These are phyloP conservation scores for Acleris literana DNA, from an alignment of 2,888 invertebrate species.

Conservation along the genomic window DNA sequence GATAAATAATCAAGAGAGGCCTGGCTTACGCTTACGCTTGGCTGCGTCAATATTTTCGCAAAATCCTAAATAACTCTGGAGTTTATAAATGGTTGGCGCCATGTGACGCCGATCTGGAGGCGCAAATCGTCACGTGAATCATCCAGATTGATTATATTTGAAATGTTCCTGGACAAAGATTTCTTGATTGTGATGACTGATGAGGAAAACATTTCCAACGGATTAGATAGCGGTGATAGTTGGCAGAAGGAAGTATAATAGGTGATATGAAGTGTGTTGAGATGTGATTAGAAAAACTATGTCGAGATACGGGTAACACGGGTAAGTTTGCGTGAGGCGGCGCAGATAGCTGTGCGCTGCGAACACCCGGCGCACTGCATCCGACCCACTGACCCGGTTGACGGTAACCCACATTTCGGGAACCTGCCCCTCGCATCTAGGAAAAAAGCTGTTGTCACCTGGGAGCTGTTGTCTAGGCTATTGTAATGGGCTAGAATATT, in stretches of 20 bases:
- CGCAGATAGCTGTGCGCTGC: constrained; percentile 26
- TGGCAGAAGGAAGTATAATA: constrained; percentile 9
- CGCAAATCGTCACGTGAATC: constrained; percentile 24
- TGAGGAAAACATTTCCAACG: constrained; percentile 15
- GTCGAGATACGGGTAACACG: constrained; percentile 1
- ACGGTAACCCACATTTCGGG: constrained; percentile 52
- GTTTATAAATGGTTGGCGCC: constrained; percentile 43
- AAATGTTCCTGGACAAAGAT: constrained; percentile 15
- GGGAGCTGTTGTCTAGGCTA: neutral
- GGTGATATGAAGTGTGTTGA: neutral
- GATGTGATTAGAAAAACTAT: constrained; percentile 21
- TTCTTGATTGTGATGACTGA: constrained; percentile 9
- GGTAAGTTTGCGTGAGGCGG: constrained; percentile 11
- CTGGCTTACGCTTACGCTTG: constrained; percentile 8
- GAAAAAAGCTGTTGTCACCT: neutral
- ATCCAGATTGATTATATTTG: constrained; percentile 23
- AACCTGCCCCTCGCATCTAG: constrained; percentile 40
- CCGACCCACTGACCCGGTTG: constrained; percentile 38
- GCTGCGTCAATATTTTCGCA: constrained; percentile 24
- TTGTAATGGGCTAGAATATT: no score
- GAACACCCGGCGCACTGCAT: constrained; percentile 28
- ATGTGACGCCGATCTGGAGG: constrained; percentile 23
- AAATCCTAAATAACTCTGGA: constrained; percentile 32
- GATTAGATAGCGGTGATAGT: constrained; percentile 7
- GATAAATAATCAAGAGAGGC: neutral